Evolutionary conservation across 2,888 invertebrate species (phyloP), one percentile per base, ranked within the genome.

Genomic region (Endomychus coccineus): DNA sequence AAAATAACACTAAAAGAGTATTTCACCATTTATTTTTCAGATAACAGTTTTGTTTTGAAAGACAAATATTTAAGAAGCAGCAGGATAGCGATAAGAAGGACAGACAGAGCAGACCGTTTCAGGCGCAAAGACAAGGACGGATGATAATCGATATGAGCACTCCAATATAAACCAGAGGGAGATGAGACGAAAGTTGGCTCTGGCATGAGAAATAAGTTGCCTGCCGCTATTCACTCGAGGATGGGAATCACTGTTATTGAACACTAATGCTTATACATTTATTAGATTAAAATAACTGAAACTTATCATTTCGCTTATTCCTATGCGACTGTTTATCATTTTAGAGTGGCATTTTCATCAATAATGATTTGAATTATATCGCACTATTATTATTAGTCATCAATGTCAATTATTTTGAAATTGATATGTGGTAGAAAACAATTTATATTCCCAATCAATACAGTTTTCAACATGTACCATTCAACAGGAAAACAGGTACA

Each of bases 1-100:
- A 35, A 28, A 35, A n/a, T n/a, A 28, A 28, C 35, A 28, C 17
- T 35, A 28, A 28, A 35, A 22, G 28, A 28, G 23, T 35, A 35
- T 35, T 35, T 35, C 28, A 23, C 28, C 28, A 35, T 35, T 28
- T 35, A 35, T 35, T 35, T 35, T 35, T 28, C 27, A 28, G 35
- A 35, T 35, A 35, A 35, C 22, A 35, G 21, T 35, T 28, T 23
- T 35, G 28, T 35, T 35, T 28, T 28, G 35, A 22, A 35, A 35
- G 35, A 35, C 22, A 28, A 35, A 35, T 35, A 28, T 36, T 30
- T 13, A 24, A 36, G 30, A 24, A 36, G 30, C 36, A 36, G 36
- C 30, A 30, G 36, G 36, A 24, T 25, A 36, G 27, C 30, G 29
- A 36, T 36, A 36, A 36, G 36, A 23, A 25, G 28, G 36, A 30